Conservation (phyloP, 2,888 invertebrate genomes). For the Trichogramma evanescens region DNA sequence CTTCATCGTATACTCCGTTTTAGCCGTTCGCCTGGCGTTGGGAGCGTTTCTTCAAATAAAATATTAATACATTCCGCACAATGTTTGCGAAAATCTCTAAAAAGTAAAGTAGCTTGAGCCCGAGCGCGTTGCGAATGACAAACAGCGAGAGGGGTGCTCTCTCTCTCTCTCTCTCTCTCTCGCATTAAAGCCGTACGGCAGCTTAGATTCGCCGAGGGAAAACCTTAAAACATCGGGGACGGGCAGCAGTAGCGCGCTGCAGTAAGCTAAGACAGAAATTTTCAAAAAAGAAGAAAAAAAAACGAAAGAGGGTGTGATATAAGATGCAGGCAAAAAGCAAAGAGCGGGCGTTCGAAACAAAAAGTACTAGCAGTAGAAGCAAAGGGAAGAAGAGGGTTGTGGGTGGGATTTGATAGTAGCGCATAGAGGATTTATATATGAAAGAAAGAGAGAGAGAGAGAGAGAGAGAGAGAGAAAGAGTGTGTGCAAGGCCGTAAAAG, state of each 20-base stretch:
- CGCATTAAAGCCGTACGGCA: neutral
- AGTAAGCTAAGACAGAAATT: too few relatives aligned
- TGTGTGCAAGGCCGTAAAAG: slow-evolving; percentile 2
- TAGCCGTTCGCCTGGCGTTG: neutral
- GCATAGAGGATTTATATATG: neutral
- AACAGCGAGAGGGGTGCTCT: slow-evolving; percentile 9
- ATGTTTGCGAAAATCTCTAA: too few relatives aligned
- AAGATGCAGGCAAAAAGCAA: too few relatives aligned
- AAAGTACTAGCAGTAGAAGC: neutral
- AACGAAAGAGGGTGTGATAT: too few relatives aligned
- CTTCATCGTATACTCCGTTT: slow-evolving; percentile 9
- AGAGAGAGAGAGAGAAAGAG: slow-evolving; percentile 1
- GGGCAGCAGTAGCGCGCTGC: neutral
- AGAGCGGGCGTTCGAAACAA: neutral
- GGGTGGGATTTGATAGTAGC: neutral
- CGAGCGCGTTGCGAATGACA: neutral
- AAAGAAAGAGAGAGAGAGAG: neutral
- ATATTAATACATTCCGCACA: too few relatives aligned
- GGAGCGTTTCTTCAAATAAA: too few relatives aligned
- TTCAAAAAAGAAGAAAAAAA: too few relatives aligned
- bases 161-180: neutral
- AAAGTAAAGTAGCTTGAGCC: too few relatives aligned
- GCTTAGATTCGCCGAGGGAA: neutral
- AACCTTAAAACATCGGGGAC: slow-evolving; percentile 14
- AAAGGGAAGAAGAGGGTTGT: neutral